Evolutionary conservation across 2,888 invertebrate species (phyloP).

Genomic region (Chymomyza amoena): DNA sequence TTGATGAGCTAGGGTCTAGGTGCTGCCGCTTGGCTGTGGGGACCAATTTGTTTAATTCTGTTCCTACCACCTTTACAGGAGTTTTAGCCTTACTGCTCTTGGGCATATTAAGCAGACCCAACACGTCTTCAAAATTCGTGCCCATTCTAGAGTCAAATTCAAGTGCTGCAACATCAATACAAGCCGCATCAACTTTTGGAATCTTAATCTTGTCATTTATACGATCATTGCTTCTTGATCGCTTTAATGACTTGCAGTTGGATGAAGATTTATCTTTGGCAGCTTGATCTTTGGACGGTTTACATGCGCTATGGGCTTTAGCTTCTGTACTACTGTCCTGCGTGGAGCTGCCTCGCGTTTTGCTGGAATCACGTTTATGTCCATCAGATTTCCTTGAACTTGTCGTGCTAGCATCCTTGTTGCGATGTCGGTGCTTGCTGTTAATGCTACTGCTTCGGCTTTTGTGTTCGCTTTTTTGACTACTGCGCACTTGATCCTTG

Average conservation of each 20-base stretch:
- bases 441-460: conserved; percentile 27
- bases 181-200: conserved; percentile 38
- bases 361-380: conserved; percentile 27
- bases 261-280: conserved; percentile 54
- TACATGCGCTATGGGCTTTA: conserved; percentile 43
- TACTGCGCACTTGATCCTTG: conserved; percentile 30
- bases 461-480: conserved; percentile 9
- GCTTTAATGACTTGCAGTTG: conserved; percentile 40
- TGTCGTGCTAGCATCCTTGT: conserved; percentile 16
- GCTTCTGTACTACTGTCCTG: conserved; percentile 46
- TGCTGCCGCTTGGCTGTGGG: conserved; percentile 83
- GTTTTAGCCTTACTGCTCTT: conserved; percentile 39
- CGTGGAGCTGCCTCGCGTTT: conserved; percentile 39
- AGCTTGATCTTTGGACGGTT: conserved; percentile 48
- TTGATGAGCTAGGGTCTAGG: conserved; percentile 85
- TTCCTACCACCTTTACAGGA: conserved; percentile 28
- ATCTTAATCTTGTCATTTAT: conserved; percentile 42
- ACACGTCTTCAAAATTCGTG: conserved; percentile 90
- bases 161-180: conserved; percentile 67
- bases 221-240: conserved; percentile 44
- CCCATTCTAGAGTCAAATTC: conserved; percentile 87
- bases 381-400: neutral
- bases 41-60: conserved; percentile 63
- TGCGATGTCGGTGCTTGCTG: conserved; percentile 21
- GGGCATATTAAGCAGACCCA: conserved; percentile 84